Base-by-base conservation (phyloP, 1,140 invertebrate species). In the Euglossa dilemma region DNA sequence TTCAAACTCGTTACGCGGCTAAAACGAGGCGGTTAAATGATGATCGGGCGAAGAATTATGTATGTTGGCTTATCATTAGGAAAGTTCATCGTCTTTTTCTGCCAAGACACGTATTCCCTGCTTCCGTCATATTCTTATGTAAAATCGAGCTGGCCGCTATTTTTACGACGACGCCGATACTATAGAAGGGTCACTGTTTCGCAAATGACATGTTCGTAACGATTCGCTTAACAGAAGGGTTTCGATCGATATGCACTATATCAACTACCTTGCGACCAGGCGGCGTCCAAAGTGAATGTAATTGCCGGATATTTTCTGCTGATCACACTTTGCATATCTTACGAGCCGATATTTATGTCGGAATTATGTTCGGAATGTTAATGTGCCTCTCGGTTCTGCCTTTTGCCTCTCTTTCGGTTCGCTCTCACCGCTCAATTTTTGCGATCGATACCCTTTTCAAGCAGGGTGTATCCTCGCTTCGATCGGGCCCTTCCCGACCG, bases 231-330 rank as follows among this genome's bases (percentile, higher is more conserved):
- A 73, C 57, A 28, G 77, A 80, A 72, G 76, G 59, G 83, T n/a
- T 47, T 18, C 57, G 50, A 87, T 81, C 76, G 85, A 84, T 80
- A 63, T 12, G n/a, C 52, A 25, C 43, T 72, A 56, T 47, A 73
- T 87, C 86, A 69, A 80, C 86, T 56, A 67, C 63, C 67, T 61
- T 43, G 18, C n/a, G 61, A 45, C 43, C 87, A 61, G 75, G 50
- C 64, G 81, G 72, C 47, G 18, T 86, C 66, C 79, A 83, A 85
- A 85, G 85, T 78, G 85, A 91, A 89, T 86, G 89, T 87, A 90
- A 92, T 91, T 87, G 85, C 82, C 87, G 84, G 83, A 88, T 91
- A 91, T 92, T 91, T 88, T 90, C 84, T 78, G 84, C 80, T 86
- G 89, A 88, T 91, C 86, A 84, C 76, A 89, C 84, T 85, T 90